Evolutionary conservation across 2,797 vertebrate species (phyloP).

Genomic region (Hemibagrus guttatus): DNA sequence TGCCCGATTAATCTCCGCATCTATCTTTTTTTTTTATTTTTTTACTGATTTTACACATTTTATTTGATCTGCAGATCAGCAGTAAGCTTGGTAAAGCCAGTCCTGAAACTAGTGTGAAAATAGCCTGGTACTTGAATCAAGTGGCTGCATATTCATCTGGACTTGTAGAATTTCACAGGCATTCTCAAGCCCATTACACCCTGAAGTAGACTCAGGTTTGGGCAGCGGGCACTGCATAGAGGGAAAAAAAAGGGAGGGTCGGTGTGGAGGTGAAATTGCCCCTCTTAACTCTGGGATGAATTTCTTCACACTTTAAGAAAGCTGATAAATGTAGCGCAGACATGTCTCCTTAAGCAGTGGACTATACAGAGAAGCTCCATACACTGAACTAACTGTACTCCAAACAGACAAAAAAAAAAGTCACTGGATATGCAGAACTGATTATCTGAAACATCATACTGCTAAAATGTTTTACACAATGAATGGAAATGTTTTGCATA

Average conservation of each 20-base stretch:
- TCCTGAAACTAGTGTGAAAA: constrained; percentile 41
- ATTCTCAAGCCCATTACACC: constrained; percentile 45
- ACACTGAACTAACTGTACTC: background rate
- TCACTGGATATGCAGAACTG: background rate
- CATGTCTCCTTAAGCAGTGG: background rate
- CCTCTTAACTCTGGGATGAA: background rate
- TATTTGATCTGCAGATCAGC: constrained; percentile 14
- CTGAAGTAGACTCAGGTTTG: constrained; percentile 22
- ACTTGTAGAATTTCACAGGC: constrained; percentile 60
- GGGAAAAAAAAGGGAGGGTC: background rate
- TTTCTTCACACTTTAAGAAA: background rate
- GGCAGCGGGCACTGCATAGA: constrained; percentile 17
- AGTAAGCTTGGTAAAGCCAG: constrained; percentile 22
- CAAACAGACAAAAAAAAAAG: background rate
- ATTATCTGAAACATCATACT: background rate
- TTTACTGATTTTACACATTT: background rate
- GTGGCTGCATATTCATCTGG: constrained; percentile 50
- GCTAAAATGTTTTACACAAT: background rate
- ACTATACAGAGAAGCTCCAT: background rate
- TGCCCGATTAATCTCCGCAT: background rate
- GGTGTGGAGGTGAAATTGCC: background rate
- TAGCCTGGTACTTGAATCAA: constrained; percentile 40
- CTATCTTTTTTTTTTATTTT: background rate
- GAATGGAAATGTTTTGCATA: background rate
- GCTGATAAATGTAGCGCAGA: constrained; percentile 19